Percentiles rank a stretch among this genome's conserved stretches.
Conservation (phyloP, 2,888 invertebrate genomes). For the Tenthredo notha region DNA sequence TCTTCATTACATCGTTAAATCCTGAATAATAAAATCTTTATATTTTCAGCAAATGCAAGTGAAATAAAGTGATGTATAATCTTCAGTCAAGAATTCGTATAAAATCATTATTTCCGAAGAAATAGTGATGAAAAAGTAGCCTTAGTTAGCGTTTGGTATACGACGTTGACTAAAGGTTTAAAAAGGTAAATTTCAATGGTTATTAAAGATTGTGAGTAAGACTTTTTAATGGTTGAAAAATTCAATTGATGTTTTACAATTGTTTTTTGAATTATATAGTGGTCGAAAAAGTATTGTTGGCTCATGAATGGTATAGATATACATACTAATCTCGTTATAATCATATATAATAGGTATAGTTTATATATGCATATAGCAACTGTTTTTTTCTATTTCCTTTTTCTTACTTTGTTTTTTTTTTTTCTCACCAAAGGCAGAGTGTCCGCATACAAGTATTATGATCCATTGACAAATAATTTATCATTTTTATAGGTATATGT, state of each 20-base stretch:
- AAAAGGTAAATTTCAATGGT: neutral
- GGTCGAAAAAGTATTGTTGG: slow-evolving; percentile 16
- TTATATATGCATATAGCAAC: neutral
- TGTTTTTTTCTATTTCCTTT: neutral
- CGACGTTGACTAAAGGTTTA: neutral
- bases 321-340: slow-evolving; percentile 14
- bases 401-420: neutral
- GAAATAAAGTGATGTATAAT: neutral
- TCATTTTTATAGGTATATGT: slow-evolving; percentile 14
- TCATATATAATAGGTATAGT: slow-evolving; percentile 20
- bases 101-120: no score
- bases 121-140: no score
- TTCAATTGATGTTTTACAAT: neutral
- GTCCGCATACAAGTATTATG: neutral
- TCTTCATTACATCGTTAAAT: no score
- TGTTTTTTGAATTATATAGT: slow-evolving; percentile 9
- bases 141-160: no score
- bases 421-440: slow-evolving; percentile 17
- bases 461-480: neutral
- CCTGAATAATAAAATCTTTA: no score
- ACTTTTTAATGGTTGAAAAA: slow-evolving; percentile 27
- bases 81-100: neutral
- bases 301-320: slow-evolving; percentile 16
- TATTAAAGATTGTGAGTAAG: neutral
- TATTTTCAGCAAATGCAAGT: no score